phyloP scores from a whole-genome alignment of 2,888 invertebrate species.

The Agrochola macilenta region DNA sequence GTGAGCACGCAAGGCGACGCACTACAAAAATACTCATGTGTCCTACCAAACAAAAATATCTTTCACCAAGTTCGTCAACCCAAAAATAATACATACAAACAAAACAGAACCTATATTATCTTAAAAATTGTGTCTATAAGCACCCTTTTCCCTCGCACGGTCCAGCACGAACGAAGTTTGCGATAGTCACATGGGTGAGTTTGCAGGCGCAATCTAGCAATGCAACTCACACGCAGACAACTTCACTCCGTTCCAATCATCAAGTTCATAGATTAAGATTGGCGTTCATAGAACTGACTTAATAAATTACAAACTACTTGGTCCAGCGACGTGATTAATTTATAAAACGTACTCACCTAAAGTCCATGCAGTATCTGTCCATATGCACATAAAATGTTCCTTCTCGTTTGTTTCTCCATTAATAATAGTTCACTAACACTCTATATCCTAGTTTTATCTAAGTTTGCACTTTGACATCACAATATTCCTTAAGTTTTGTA shows the following conservation, averaged over 20 bases:
- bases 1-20: constrained; percentile 71
- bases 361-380: constrained; percentile 80
- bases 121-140: constrained; percentile 62
- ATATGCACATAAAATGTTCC: constrained; percentile 77
- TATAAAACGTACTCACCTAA: constrained; percentile 78
- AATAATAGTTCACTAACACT: constrained; percentile 81
- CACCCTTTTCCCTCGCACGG: constrained; percentile 71
- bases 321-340: constrained; percentile 51
- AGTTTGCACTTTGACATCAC: constrained; percentile 89
- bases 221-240: constrained; percentile 79
- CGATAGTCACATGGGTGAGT: constrained; percentile 76
- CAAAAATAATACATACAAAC: constrained; percentile 75
- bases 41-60: constrained; percentile 77
- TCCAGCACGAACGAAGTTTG: constrained; percentile 69
- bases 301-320: constrained; percentile 66
- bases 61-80: constrained; percentile 82
- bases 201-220: constrained; percentile 84
- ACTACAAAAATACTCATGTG: constrained; percentile 76
- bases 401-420: constrained; percentile 65
- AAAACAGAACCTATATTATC: constrained; percentile 69
- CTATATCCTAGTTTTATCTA: constrained; percentile 79
- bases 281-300: constrained; percentile 80
- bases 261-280: constrained; percentile 90
- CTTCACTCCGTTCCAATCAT: constrained; percentile 86
- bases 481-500: constrained; percentile 83